A percentile compares a stretch with the other conserved stretches of the same genome.
Evolutionary conservation across 1,140 invertebrate genomes (phyloP).

Genomic region (Pygmarrhopalites habei): DNA sequence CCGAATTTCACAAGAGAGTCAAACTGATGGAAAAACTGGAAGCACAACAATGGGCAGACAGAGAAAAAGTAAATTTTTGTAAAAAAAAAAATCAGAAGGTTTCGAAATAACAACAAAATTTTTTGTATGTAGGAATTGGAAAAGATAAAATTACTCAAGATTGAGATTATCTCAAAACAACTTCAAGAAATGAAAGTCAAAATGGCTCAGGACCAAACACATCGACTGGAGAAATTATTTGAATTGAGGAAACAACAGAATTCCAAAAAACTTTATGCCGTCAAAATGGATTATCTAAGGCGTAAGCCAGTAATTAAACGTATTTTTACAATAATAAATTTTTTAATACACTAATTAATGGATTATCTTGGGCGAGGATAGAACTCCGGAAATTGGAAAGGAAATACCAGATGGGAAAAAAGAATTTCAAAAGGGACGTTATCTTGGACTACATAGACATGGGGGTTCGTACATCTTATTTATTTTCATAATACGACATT

Average conservation of each 20-base stretch:
- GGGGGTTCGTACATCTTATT: too few species aligned
- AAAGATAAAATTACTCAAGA: slow-evolving; percentile 28
- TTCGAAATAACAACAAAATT: too few species aligned
- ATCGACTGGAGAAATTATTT: slow-evolving; percentile 23
- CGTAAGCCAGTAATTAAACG: too few species aligned
- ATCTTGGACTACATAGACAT: slow-evolving; percentile 46
- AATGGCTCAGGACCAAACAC: slow-evolving; percentile 17
- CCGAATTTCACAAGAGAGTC: slow-evolving; percentile 49
- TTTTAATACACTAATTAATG: too few species aligned
- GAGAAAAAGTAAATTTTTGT: too few species aligned
- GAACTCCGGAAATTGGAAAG: slow-evolving; percentile 28
- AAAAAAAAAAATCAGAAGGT: too few species aligned
- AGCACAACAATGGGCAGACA: slow-evolving; percentile 56
- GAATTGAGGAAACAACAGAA: slow-evolving; percentile 18
- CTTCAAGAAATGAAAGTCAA: slow-evolving; percentile 36
- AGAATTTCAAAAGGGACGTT: slow-evolving; percentile 39
- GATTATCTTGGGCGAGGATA: too few species aligned
- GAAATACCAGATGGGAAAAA: slow-evolving; percentile 12
- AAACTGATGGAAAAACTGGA: slow-evolving; percentile 57
- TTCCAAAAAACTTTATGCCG: neutral
- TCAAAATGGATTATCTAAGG: slow-evolving; percentile 1
- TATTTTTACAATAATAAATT: too few species aligned
- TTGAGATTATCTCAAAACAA: slow-evolving; percentile 41
- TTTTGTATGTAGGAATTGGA: too few species aligned
- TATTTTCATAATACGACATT: too few species aligned